A percentile compares a stretch with the other conserved stretches of the same genome.
Evolutionary conservation across 1,140 invertebrate genomes (phyloP).

Genomic region (Hetaerina americana): DNA sequence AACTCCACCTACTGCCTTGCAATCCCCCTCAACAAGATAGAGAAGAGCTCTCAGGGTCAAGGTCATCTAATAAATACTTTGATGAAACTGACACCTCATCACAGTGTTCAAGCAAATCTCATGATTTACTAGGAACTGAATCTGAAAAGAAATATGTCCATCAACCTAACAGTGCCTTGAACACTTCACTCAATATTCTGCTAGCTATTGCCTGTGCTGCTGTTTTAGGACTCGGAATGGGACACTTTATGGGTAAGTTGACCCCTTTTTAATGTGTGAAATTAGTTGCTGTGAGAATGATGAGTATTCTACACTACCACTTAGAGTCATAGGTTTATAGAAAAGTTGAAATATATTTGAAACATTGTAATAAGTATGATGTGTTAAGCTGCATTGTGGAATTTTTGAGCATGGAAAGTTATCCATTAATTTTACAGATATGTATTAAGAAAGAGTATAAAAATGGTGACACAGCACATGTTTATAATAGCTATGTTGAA

Average conservation of each 20-base stretch:
- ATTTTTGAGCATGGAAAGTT: no score
- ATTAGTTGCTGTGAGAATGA: no score
- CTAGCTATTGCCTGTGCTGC: not conserved
- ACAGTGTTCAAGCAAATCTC: not conserved
- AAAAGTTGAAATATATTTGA: no score
- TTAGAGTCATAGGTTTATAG: no score
- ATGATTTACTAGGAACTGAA: not conserved
- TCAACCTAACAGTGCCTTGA: not conserved
- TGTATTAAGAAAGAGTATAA: no score
- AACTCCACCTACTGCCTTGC: not conserved
- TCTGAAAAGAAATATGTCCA: not conserved
- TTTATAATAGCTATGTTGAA: no score
- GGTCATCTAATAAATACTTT: not conserved
- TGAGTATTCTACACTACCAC: no score
- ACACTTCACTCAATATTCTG: not conserved
- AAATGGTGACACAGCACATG: no score
- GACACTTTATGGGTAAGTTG: not conserved
- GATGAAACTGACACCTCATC: not conserved
- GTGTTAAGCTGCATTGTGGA: no score
- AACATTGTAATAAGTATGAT: no score
- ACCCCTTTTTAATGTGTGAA: no score
- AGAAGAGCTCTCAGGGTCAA: not conserved
- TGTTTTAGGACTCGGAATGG: not conserved
- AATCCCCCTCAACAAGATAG: not conserved
- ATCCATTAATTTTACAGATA: no score